Evolutionary conservation across 2,888 invertebrate genomes (phyloP), one percentile per base, ranked within the genome.

Genomic region (Bombyx huttoni): DNA sequence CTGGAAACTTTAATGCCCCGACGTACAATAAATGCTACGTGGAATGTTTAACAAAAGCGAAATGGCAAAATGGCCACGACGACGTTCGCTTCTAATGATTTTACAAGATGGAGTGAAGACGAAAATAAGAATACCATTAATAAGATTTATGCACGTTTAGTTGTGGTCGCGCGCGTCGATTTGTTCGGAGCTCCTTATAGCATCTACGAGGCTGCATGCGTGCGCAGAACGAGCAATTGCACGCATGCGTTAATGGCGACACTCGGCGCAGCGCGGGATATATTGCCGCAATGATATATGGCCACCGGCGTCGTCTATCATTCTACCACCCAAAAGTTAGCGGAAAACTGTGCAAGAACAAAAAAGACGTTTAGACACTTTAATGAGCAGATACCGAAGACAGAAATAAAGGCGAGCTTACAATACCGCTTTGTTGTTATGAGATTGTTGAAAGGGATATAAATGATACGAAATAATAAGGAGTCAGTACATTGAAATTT

Each of bases 251-350:
- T 86, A 87, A 87, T 86, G 86, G 86, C 83, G 86, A 87, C 87
- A 86, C 83, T 87, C 87, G 76, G 63, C 87, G 83, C 80, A 85
- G 80, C 64, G 68, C 67, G 76, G 80, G 77, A 86, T 85, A 86
- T 87, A 87, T 84, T 83, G 78, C 84, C 67, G 70, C 79, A 82
- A 83, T 88, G 87, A 88, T 88, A 86, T 87, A 88, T 80, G 77
- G 70, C 77, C 83, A 78, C 72, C 74, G 78, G 73, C 77, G 72
- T 83, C 87, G 82, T 87, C 67, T 83, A 86, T 87, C 86, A 86
- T 84, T 69, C 85, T 82, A 87, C 87, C 86, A 86, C 87, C 87
- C 87, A 82, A 87, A 87, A 86, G 84, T 87, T 83, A 86, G 84
- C 74, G 76, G 86, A 81, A 86, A 81, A 86, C 70, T 75, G 68